phyloP scores from a whole-genome alignment of 2,797 vertebrate genomes.

The Stomatorhinus walkeri region DNA sequence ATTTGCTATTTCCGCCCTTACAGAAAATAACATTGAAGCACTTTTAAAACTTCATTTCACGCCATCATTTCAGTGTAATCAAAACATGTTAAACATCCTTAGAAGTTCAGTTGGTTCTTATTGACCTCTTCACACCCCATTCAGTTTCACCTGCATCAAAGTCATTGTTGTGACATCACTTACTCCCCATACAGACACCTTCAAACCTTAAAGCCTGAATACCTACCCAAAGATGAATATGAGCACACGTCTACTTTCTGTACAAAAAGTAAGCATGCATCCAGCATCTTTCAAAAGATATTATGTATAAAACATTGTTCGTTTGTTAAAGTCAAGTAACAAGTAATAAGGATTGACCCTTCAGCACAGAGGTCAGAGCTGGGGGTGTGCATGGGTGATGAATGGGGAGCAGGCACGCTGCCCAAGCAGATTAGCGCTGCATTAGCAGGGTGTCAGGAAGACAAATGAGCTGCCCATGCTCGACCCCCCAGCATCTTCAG shows the following conservation, averaged over 20 bases:
- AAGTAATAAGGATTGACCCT: background rate
- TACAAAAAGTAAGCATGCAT: background rate
- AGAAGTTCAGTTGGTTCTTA: background rate
- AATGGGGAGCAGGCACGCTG: conserved; percentile 26
- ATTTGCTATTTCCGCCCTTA: background rate
- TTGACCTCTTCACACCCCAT: background rate
- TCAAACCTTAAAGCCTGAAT: background rate
- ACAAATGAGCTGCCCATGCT: conserved; percentile 50
- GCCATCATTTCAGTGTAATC: background rate
- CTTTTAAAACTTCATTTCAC: background rate
- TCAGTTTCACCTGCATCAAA: background rate
- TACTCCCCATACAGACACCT: background rate
- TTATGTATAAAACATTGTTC: background rate
- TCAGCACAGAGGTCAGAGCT: background rate
- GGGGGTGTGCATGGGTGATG: conserved; percentile 10
- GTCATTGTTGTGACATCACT: background rate
- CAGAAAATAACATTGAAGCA: background rate
- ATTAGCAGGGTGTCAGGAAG: conserved; percentile 59
- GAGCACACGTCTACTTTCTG: background rate
- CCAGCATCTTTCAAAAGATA: background rate
- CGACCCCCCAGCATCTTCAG: conserved; percentile 37
- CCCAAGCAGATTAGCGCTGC: conserved; percentile 54
- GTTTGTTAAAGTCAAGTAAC: background rate
- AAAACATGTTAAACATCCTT: background rate
- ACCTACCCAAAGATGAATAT: background rate